These are phyloP conservation scores for Drosophila suzukii DNA, from an alignment of 1,140 invertebrate genomes.

Conservation along the genomic window DNA sequence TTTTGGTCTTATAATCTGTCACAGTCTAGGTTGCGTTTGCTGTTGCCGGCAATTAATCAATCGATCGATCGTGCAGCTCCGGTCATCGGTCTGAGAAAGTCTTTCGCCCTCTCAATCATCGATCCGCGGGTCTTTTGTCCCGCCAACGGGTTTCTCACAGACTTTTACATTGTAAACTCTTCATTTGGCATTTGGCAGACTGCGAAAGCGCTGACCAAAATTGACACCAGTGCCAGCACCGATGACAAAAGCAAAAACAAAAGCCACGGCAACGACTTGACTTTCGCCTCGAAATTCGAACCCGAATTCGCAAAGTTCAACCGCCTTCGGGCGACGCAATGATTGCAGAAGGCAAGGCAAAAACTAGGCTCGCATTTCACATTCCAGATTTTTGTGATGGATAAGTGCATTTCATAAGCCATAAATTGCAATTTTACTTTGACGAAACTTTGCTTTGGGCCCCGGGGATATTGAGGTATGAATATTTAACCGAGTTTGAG, in stretches of 20 bases:
- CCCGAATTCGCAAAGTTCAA: conserved; percentile 17
- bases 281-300: conserved; percentile 39
- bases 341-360: conserved; percentile 16
- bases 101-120: conserved; percentile 13
- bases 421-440: conserved; percentile 52
- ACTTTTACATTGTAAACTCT: conserved; percentile 38
- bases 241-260: too few species aligned
- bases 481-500: conserved; percentile 28
- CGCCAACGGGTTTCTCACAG: conserved; percentile 32
- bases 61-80: conserved; percentile 7
- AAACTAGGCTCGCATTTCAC: conserved; percentile 17
- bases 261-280: not conserved
- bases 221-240: conserved; percentile 18
- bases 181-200: conserved; percentile 22
- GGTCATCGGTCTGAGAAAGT: conserved; percentile 51
- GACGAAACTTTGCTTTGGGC: conserved; percentile 30
- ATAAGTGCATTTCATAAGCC: conserved; percentile 46
- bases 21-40: not conserved
- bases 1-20: not conserved
- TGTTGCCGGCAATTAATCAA: conserved; percentile 20
- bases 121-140: conserved; percentile 27
- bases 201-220: conserved; percentile 48
- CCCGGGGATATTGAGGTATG: conserved; percentile 18
- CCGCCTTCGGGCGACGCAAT: conserved; percentile 14
- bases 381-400: conserved; percentile 11